Evolutionary conservation across 1,140 invertebrate species (phyloP).

Genomic region (Propsilocerus akamusi): DNA sequence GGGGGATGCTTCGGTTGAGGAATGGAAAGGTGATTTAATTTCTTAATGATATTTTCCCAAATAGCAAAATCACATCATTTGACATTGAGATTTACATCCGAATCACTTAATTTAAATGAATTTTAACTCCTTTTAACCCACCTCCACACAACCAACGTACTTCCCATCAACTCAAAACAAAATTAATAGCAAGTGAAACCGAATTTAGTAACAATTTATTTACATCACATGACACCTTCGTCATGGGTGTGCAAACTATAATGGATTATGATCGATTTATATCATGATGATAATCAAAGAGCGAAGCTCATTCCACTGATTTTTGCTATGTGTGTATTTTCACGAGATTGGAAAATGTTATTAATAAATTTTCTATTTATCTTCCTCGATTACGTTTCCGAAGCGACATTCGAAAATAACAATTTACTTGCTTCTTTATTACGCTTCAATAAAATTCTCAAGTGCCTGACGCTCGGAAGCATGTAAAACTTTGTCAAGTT

Average conservation of each 20-base stretch:
- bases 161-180: neutral
- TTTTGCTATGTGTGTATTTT: neutral
- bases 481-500: too few relatives aligned
- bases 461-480: too few relatives aligned
- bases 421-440: too few relatives aligned
- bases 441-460: too few relatives aligned
- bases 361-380: too few relatives aligned
- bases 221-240: conserved; percentile 3
- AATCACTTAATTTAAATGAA: neutral
- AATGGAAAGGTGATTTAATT: conserved; percentile 4
- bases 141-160: neutral
- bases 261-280: conserved; percentile 4
- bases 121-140: neutral
- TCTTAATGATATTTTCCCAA: neutral
- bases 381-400: too few relatives aligned
- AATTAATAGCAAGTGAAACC: neutral
- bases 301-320: neutral
- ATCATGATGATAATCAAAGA: too few relatives aligned
- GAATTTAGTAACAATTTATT: neutral
- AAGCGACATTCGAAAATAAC: too few relatives aligned
- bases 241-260: too few relatives aligned
- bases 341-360: too few relatives aligned
- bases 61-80: neutral
- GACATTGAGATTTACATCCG: neutral
- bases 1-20: too few relatives aligned